Percentiles rank a stretch among this genome's conserved stretches.
Evolutionary conservation across 2,113 vertebrate genomes (phyloP).

Genomic region (Hystrix brachyura): DNA sequence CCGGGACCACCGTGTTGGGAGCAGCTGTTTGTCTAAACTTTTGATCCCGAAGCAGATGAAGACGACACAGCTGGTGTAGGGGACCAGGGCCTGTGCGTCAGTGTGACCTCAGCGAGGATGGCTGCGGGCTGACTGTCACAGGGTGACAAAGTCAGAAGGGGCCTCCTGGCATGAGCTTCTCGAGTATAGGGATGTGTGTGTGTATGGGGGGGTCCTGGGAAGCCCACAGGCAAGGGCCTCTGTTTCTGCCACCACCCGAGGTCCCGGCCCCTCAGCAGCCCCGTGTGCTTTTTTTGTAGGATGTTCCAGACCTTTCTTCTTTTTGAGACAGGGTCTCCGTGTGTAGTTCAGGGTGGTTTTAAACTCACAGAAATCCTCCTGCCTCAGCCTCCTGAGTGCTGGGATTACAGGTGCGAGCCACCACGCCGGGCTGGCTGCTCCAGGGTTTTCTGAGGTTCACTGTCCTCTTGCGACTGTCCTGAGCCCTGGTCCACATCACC

Average conservation of each 20-base stretch:
- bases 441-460: neutral
- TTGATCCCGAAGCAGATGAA: constrained; percentile 83
- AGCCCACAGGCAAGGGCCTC: constrained; percentile 88
- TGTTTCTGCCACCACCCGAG: constrained; percentile 84
- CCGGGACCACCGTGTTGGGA: constrained; percentile 43
- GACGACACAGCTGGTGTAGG: neutral
- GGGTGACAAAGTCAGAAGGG: neutral
- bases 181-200: neutral
- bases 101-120: neutral
- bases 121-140: neutral
- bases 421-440: neutral
- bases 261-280: neutral
- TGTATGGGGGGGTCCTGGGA: constrained; percentile 70
- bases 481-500: neutral
- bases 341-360: neutral
- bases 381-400: neutral
- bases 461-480: neutral
- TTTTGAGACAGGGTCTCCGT: neutral
- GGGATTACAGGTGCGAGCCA: neutral
- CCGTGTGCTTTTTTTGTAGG: neutral
- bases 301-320: neutral
- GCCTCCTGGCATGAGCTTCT: neutral
- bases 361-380: neutral
- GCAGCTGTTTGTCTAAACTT: constrained; percentile 86
- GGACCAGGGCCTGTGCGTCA: neutral